phyloP scores from a whole-genome alignment of 2,888 invertebrate genomes.

The Cheilosia impressa region DNA sequence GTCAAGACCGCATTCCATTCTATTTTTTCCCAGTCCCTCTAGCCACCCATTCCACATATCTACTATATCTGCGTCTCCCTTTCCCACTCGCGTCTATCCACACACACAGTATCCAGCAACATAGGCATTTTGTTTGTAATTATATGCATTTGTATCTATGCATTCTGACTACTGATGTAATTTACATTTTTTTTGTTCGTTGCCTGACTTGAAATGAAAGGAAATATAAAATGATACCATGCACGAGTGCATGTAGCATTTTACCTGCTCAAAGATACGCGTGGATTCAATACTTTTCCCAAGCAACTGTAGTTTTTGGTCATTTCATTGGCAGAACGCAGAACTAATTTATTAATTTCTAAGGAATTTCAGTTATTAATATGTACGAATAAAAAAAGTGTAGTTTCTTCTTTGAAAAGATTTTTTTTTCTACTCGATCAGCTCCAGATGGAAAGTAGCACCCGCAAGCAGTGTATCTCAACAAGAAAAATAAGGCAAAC shows the following conservation, averaged over 20 bases:
- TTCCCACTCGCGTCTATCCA: slow-evolving; percentile 17
- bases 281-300: slow-evolving; percentile 2
- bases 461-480: slow-evolving; percentile 50
- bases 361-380: slow-evolving; percentile 28
- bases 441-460: slow-evolving; percentile 72
- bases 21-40: slow-evolving; percentile 51
- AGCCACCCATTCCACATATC: slow-evolving; percentile 48
- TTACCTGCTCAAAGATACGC: slow-evolving; percentile 42
- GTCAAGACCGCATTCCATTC: slow-evolving; percentile 75
- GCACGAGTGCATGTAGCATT: slow-evolving; percentile 2
- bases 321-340: slow-evolving; percentile 53
- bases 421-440: slow-evolving; percentile 52
- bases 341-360: slow-evolving; percentile 60
- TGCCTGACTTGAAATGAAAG: slow-evolving; percentile 54
- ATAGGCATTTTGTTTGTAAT: slow-evolving; percentile 74
- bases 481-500: slow-evolving; percentile 21
- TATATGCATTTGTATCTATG: slow-evolving; percentile 75
- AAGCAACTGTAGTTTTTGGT: neutral
- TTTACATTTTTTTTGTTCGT: slow-evolving; percentile 41
- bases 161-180: slow-evolving; percentile 75
- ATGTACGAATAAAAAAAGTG: neutral
- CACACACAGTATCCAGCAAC: slow-evolving; percentile 55
- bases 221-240: slow-evolving; percentile 65
- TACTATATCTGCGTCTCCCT: slow-evolving; percentile 32
- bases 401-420: neutral